phyloP scores from a whole-genome alignment of 2,888 invertebrate genomes.

The Coelopa pilipes region DNA sequence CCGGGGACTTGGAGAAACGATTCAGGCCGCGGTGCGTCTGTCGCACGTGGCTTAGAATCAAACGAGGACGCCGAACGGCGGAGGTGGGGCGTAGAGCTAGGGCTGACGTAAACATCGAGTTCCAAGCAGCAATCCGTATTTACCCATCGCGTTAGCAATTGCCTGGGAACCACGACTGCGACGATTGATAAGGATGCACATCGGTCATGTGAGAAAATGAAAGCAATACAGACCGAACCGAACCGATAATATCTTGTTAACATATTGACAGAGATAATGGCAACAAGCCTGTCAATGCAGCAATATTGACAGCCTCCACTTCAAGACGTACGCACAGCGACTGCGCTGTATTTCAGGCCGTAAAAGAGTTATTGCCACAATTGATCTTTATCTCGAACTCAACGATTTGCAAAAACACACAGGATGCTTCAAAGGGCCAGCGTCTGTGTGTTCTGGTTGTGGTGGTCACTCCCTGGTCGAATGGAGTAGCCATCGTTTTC shows the following conservation, averaged over 20 bases:
- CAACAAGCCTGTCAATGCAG: not conserved
- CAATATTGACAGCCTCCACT: no score
- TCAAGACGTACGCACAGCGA: not conserved
- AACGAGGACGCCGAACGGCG: conserved; percentile 21
- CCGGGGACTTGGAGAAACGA: conserved; percentile 11
- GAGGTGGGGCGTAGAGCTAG: not conserved
- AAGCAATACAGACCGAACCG: not conserved
- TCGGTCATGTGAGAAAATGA: not conserved
- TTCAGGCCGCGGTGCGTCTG: not conserved
- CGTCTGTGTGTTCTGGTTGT: not conserved
- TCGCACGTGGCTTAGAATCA: conserved; percentile 14
- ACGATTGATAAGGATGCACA: conserved; percentile 29
- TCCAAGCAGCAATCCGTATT: conserved; percentile 9
- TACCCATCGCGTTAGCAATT: conserved; percentile 23
- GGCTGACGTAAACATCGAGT: conserved; percentile 8
- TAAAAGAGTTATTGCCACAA: conserved; percentile 25
- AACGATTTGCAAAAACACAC: conserved; percentile 32
- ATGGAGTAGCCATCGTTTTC: not conserved
- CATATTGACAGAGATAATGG: conserved; percentile 18
- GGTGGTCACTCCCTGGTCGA: conserved; percentile 31
- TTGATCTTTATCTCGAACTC: conserved; percentile 24
- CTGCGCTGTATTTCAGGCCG: not conserved
- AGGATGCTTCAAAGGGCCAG: not conserved
- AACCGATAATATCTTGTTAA: conserved; percentile 23
- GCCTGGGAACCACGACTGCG: conserved; percentile 19